Evolutionary conservation across 2,113 vertebrate species (phyloP).

Genomic region (Trochalopteron elliotii): DNA sequence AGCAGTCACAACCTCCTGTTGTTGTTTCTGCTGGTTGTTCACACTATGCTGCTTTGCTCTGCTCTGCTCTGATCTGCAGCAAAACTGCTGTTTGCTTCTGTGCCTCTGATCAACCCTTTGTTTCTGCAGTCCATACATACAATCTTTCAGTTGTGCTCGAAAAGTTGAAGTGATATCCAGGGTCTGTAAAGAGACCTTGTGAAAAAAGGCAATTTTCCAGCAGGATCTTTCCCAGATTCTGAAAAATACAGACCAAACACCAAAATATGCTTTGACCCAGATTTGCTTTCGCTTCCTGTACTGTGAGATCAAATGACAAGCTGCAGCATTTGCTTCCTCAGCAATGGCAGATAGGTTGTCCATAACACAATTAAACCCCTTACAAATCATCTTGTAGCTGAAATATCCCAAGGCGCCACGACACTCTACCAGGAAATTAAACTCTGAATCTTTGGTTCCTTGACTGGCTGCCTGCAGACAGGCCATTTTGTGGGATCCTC

Average conservation of each 20-base stretch:
- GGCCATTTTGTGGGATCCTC: background rate
- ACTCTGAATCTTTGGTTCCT: background rate
- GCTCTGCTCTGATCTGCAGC: background rate
- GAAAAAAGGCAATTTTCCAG: background rate
- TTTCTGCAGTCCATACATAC: background rate
- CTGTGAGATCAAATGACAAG: background rate
- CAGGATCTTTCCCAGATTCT: background rate
- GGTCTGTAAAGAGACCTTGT: background rate
- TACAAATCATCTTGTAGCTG: background rate
- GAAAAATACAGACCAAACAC: background rate
- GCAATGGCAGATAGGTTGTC: background rate
- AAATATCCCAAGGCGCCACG: background rate
- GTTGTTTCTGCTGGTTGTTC: background rate
- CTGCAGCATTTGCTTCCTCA: background rate
- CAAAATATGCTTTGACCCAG: background rate
- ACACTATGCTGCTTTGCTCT: background rate
- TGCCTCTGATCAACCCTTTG: background rate
- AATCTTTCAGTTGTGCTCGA: background rate
- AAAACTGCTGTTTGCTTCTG: background rate
- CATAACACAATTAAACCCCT: background rate
- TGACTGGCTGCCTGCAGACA: background rate
- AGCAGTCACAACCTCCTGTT: background rate
- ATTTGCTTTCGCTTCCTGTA: background rate
- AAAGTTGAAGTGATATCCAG: background rate
- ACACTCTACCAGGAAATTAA: background rate